phyloP scores from a whole-genome alignment of 2,113 vertebrate species.

The Microcebus tavaratra region DNA sequence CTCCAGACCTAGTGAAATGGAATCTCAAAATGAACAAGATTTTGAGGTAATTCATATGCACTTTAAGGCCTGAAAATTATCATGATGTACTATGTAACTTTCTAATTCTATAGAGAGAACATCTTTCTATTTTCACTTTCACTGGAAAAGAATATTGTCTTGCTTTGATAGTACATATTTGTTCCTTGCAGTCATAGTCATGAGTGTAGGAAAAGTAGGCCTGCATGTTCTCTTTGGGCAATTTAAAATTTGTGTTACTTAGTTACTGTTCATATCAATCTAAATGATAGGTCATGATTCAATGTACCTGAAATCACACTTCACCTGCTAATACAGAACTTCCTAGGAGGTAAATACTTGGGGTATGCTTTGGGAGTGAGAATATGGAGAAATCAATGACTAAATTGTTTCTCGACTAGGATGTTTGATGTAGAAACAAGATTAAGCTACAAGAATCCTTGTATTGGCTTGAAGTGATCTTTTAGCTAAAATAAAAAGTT shows the following conservation, averaged over 20 bases:
- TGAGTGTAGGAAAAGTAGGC: conserved; percentile 34
- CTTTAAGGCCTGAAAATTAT: neutral
- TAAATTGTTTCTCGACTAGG: conserved; percentile 50
- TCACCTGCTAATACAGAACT: neutral
- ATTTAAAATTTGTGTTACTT: conserved; percentile 71
- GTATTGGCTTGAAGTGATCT: neutral
- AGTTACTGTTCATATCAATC: conserved; percentile 66
- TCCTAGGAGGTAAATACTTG: neutral
- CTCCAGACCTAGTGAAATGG: neutral
- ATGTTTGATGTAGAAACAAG: conserved; percentile 57
- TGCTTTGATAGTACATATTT: neutral
- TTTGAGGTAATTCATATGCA: neutral
- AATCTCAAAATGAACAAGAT: neutral
- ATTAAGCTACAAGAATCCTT: conserved; percentile 19
- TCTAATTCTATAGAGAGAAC: neutral
- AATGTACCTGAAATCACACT: conserved; percentile 37
- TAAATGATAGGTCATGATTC: conserved; percentile 69
- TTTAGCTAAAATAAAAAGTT: conserved; percentile 7
- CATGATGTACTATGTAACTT: neutral
- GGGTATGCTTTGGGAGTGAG: neutral
- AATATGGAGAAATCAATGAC: conserved; percentile 60
- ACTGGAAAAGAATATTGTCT: neutral
- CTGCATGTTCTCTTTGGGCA: conserved; percentile 59
- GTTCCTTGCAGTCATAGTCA: conserved; percentile 51
- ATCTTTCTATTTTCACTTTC: neutral